Evolutionary conservation across 2,888 invertebrate genomes (phyloP).

Genomic region (Deilephila elpenor): DNA sequence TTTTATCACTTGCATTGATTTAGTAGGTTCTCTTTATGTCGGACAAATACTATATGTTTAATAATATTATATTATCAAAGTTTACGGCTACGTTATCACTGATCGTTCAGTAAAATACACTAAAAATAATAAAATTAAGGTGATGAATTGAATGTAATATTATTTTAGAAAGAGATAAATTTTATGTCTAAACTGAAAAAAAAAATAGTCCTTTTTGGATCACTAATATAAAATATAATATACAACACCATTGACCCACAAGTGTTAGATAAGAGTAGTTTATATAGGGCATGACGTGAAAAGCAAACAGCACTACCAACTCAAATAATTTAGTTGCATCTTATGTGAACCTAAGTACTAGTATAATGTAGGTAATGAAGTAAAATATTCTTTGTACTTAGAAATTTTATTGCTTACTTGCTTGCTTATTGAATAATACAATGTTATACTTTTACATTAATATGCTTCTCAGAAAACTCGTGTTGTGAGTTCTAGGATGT

Average conservation of each 20-base stretch:
- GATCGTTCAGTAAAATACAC: background rate
- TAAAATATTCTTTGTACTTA: background rate
- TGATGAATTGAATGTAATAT: no score
- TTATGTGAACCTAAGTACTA: no score
- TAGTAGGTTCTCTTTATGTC: background rate
- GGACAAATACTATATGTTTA: background rate
- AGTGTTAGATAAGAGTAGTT: no score
- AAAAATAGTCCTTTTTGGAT: no score
- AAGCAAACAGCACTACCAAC: background rate
- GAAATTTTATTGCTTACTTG: background rate
- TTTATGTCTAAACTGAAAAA: no score
- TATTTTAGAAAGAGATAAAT: no score
- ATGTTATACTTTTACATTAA: background rate
- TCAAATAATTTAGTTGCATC: background rate
- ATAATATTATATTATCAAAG: background rate
- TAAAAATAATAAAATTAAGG: background rate
- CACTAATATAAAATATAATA: no score
- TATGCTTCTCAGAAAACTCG: no score
- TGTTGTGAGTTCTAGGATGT: no score
- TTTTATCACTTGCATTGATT: slow-evolving; percentile 7
- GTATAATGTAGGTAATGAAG: background rate
- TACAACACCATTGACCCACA: no score
- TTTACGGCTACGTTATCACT: background rate
- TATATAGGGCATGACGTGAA: no score
- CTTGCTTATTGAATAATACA: background rate